Base-by-base conservation (phyloP, 2,888 invertebrate species). In the Vesta saturnalis region DNA sequence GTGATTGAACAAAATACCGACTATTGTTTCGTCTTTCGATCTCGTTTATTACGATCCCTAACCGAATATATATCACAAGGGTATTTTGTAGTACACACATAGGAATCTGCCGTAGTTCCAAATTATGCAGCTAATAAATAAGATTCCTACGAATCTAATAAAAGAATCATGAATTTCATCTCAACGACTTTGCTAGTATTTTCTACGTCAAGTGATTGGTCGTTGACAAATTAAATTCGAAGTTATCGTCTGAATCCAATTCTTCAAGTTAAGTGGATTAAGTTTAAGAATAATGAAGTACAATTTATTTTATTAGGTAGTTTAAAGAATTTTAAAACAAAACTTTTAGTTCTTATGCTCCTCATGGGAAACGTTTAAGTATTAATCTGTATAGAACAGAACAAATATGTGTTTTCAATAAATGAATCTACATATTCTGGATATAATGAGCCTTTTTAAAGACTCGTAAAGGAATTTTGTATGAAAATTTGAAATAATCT, bases 21-120 rank as follows among this genome's bases (percentile, higher is more conserved):
- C 16, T 69, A 56, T 62, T 66, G 58, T 66, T 59, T n/a, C n/a
- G n/a, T n/a, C n/a, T n/a, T n/a, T 59, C 58, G 52, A 58, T 59
- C 15, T 59, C 62, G 65, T 69, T 69, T 69, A 66, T 69, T 65
- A 66, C 63, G 22, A 54, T 59, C 62, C 18, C 35, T 62, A 57
- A 59, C 39, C 47, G 61, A 62, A 66, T 66, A 62, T n/a, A n/a
- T 69, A 69, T 69, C 61, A 66, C 62, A 47, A 46, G 66, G 19
- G 54, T 23, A 56, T 39, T 66, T 55, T 47, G 47, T 23, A 62
- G 47, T 55, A 46, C 62, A 66, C 54, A 47, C 64, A 66, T 65
- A 16, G 65, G 59, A 69, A 69, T 69, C 43, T 52, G 49, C 35
- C 43, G 49, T 60, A 60, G 60, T 30, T 55, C 47, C 39, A 39